Evolutionary conservation across 2,113 vertebrate species (phyloP), one percentile per base, ranked within the genome.

Genomic region (Daubentonia madagascariensis): DNA sequence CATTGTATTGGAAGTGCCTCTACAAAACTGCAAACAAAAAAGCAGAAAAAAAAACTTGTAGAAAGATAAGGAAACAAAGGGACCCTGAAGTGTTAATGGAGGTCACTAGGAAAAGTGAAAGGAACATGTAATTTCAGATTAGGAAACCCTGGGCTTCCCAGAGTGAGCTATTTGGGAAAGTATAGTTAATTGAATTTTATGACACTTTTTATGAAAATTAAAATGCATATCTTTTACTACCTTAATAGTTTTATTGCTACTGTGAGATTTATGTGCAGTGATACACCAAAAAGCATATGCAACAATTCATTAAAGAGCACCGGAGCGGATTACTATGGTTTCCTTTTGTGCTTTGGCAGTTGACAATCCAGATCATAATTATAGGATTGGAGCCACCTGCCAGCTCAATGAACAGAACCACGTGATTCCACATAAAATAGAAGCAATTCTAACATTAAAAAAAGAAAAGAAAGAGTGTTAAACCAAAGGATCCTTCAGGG

Each of bases 131-230:
- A 97, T 78, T 61, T 48, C 61, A 75, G 73, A 81, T 96, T 97
- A 83, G 96, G 96, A 95, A 96, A 83, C 79, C 79, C 48, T 76
- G 59, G 35, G 81, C 61, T 95, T 97, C 90, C 73, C 70, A 78
- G 92, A 85, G 80, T 96, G 92, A 96, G 48, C 86, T 97, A 48
- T 97, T 97, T 96, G 61, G 94, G 89, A 95, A 97, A 95, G 70
- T 94, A 13, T 48, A 65, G 61, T 97, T 98, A 98, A 98, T 97
- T 96, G 96, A 97, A 95, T 98, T 98, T 98, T 95, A 98, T 95
- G 96, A 67, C 83, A 80, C 37, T 89, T 98, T 98, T 96, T 97
- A 97, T 48, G 90, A 98, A 98, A 98, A 98, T 97, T 97, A 98
- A 98, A 97, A 96, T 89, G 85, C 81, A 83, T 91, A 86, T 97